Percentiles rank a stretch among this genome's conserved stretches.
Evolutionary conservation across 2,113 vertebrate species (phyloP).

Genomic region (Pantherophis guttatus): DNA sequence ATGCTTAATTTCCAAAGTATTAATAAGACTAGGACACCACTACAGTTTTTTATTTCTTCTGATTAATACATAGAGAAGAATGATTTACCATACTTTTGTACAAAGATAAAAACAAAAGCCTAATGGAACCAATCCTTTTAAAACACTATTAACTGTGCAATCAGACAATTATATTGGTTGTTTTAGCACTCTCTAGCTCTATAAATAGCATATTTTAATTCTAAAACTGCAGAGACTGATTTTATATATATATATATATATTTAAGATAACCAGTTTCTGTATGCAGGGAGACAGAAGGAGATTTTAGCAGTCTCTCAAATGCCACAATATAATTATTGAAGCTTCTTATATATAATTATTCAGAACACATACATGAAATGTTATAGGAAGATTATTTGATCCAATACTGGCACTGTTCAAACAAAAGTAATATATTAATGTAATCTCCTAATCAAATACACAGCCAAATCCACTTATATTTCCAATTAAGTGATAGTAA

Average conservation of each 20-base stretch:
- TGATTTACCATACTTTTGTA: not conserved
- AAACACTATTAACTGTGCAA: not conserved
- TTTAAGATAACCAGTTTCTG: not conserved
- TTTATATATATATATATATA: not conserved
- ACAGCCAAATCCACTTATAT: not conserved
- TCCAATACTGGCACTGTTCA: fast-evolving
- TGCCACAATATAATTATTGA: not conserved
- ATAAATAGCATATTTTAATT: not conserved
- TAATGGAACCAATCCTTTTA: not conserved
- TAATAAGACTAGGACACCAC: not conserved
- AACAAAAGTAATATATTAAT: not conserved
- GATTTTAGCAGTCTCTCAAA: not conserved
- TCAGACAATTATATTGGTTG: not conserved
- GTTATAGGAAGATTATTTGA: not conserved
- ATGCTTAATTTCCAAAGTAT: not conserved
- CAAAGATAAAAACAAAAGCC: not conserved
- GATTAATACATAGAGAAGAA: not conserved
- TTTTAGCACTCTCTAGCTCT: not conserved
- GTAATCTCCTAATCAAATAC: slow-evolving; percentile 7
- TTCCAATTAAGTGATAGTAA: not conserved
- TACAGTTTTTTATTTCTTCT: not conserved
- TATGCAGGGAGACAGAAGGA: not conserved
- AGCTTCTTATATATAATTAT: not conserved
- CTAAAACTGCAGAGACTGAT: not conserved
- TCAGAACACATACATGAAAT: not conserved